Evolutionary conservation across 2,797 vertebrate genomes (phyloP).

Genomic region (Lates japonicus): DNA sequence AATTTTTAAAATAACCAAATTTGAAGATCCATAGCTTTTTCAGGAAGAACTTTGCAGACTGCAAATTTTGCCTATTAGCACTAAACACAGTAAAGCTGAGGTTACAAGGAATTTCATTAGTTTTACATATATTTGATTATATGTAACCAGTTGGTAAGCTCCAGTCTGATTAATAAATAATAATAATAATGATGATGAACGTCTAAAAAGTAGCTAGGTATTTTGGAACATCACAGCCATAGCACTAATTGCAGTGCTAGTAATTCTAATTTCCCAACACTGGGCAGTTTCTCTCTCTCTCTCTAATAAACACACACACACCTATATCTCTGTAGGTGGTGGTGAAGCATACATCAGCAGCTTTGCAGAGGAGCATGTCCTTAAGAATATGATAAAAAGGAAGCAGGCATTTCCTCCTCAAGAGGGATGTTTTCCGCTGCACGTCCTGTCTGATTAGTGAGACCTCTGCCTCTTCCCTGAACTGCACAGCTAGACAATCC

Average conservation of each 20-base stretch:
- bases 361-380: constrained; percentile 73
- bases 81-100: not conserved
- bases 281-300: not conserved
- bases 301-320: constrained; percentile 17
- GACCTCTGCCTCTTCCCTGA: constrained; percentile 69
- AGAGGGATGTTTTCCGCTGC: constrained; percentile 82
- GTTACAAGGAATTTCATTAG: not conserved
- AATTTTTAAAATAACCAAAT: not conserved
- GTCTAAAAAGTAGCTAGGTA: too few relatives aligned
- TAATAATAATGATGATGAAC: too few relatives aligned
- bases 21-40: not conserved
- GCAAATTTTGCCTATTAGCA: not conserved
- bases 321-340: constrained; percentile 49
- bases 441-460: constrained; percentile 82
- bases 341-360: constrained; percentile 66
- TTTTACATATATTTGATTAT: not conserved
- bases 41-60: not conserved
- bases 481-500: constrained; percentile 45
- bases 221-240: not conserved
- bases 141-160: not conserved
- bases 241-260: not conserved
- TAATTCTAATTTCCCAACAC: not conserved
- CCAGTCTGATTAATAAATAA: too few relatives aligned
- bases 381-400: constrained; percentile 85
- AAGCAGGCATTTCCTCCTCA: constrained; percentile 86